These are phyloP conservation scores for Acrocephalus arundinaceus DNA, from an alignment of 2,113 vertebrate species.

Conservation along the genomic window DNA sequence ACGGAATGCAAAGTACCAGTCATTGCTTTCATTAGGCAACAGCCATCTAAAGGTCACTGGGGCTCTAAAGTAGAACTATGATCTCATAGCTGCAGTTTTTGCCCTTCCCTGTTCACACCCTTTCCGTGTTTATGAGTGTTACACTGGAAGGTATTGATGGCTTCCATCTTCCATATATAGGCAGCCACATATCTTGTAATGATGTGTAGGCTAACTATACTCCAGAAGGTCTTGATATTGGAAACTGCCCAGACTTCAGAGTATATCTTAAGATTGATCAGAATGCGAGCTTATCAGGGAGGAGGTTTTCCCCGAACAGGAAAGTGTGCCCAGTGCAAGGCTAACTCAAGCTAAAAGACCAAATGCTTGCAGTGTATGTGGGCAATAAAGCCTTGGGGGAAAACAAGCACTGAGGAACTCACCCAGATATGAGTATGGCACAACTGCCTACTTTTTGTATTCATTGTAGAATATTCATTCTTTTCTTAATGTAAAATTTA, in stretches of 20 bases:
- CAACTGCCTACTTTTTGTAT: background rate
- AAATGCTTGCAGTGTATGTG: background rate
- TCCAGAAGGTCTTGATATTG: background rate
- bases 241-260: background rate
- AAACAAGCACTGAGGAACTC: background rate
- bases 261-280: background rate
- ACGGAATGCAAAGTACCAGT: background rate
- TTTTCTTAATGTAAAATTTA: background rate
- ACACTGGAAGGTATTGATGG: background rate
- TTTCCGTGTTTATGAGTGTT: background rate
- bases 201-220: background rate
- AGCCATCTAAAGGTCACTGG: constrained; percentile 22
- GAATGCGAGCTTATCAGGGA: background rate
- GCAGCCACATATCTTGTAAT: background rate
- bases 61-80: constrained; percentile 29
- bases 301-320: background rate
- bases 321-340: background rate
- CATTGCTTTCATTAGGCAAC: background rate
- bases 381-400: background rate
- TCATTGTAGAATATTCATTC: background rate
- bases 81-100: constrained; percentile 49
- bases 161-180: background rate
- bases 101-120: constrained; percentile 51
- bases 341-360: background rate
- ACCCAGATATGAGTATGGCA: background rate